phyloP scores from a whole-genome alignment of 2,797 vertebrate genomes.

The Helarctos malayanus region DNA sequence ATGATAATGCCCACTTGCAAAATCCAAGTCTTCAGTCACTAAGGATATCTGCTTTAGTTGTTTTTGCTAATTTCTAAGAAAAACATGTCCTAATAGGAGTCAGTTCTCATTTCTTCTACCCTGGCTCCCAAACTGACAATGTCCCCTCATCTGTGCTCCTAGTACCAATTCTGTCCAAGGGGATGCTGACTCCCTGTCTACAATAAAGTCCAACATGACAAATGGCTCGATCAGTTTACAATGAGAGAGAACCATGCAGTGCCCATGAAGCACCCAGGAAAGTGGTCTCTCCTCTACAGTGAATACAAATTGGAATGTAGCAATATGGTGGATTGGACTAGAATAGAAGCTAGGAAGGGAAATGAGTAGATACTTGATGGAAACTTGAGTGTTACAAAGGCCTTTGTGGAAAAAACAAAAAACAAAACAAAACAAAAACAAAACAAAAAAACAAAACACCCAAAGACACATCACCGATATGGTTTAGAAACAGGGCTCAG shows the following conservation, averaged over 20 bases:
- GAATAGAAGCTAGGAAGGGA: neutral
- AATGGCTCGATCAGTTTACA: neutral
- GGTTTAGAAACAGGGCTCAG: neutral
- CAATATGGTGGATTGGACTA: neutral
- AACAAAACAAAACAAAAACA: neutral
- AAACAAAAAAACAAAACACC: neutral
- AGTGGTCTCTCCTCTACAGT: neutral
- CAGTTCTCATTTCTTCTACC: neutral
- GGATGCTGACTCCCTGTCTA: neutral
- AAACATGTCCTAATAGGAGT: neutral
- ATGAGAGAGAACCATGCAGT: neutral
- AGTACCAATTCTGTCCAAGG: accelerated
- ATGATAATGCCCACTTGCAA: neutral
- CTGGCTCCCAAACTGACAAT: neutral
- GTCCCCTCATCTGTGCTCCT: accelerated
- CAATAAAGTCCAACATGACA: neutral
- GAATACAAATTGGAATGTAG: neutral
- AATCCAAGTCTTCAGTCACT: neutral
- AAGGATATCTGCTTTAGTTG: neutral
- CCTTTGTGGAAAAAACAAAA: neutral
- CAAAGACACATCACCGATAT: neutral
- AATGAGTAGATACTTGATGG: neutral
- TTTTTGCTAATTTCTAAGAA: neutral
- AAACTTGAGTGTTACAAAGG: neutral
- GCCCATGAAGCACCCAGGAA: neutral